Percentiles rank a stretch among this genome's conserved stretches.
Conservation (phyloP, 1,140 invertebrate species). For the Atopsyche davidsoni region DNA sequence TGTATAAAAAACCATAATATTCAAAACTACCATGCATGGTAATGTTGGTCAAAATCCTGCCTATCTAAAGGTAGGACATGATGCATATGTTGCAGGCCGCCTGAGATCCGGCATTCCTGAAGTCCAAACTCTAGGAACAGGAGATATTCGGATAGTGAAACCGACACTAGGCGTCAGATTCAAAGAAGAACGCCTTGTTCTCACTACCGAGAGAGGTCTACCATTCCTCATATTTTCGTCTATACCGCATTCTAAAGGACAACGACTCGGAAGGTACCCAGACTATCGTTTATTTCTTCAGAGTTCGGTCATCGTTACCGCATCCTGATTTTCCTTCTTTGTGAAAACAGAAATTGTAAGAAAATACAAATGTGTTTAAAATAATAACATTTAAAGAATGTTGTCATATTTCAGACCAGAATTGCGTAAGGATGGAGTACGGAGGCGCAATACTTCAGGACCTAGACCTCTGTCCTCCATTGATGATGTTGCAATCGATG, state of each 20-base stretch:
- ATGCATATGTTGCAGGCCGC: constrained; percentile 40
- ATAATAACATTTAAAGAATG: not conserved
- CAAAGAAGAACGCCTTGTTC: constrained; percentile 69
- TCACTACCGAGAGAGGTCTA: constrained; percentile 63
- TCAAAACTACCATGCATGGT: no score
- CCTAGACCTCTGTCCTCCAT: constrained; percentile 77
- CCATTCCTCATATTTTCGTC: constrained; percentile 80
- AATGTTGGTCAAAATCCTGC: constrained; percentile 23
- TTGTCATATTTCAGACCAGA: constrained; percentile 53
- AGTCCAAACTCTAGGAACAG: constrained; percentile 37
- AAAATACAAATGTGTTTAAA: no score
- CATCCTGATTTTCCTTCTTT: no score
- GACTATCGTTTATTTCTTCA: no score
- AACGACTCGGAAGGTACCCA: constrained; percentile 59
- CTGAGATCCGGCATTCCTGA: constrained; percentile 48
- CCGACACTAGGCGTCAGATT: constrained; percentile 58
- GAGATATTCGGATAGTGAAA: constrained; percentile 52
- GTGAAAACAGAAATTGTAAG: no score
- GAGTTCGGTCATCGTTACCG: constrained; percentile 9
- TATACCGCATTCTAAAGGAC: constrained; percentile 70
- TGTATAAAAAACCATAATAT: no score
- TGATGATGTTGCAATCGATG: constrained; percentile 77
- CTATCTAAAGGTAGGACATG: no score
- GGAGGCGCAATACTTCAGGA: constrained; percentile 73
- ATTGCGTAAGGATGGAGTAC: constrained; percentile 65